Evolutionary conservation across 2,797 vertebrate species (phyloP).

Genomic region (Anniella stebbinsi): DNA sequence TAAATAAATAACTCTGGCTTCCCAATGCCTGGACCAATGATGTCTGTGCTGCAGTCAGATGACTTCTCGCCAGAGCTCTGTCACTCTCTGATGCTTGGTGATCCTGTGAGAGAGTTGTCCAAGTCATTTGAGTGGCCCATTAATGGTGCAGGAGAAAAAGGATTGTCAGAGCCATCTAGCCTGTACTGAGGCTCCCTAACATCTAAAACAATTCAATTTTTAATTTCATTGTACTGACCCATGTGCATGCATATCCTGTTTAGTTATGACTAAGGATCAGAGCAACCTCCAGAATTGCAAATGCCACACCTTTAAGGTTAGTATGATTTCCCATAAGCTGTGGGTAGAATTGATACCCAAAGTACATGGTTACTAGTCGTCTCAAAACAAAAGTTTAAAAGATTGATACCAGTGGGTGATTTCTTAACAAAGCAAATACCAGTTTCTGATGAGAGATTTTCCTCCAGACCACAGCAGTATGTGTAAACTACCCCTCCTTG

Average conservation of each 20-base stretch:
- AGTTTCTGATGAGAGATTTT: background rate
- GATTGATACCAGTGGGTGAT: background rate
- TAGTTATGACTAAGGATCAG: background rate
- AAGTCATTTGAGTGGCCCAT: background rate
- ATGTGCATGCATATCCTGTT: too few relatives aligned
- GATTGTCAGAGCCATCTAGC: background rate
- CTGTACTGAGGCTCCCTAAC: background rate
- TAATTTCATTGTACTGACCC: background rate
- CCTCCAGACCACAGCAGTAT: background rate
- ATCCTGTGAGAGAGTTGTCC: too few relatives aligned
- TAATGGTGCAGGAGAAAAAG: background rate
- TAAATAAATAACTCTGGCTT: background rate
- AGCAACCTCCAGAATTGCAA: background rate
- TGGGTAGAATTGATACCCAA: background rate
- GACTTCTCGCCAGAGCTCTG: background rate
- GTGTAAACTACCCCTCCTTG: background rate
- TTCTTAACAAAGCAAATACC: background rate
- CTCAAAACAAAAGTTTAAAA: background rate
- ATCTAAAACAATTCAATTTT: background rate
- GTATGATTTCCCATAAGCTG: background rate
- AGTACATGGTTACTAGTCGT: background rate
- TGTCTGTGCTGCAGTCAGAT: background rate
- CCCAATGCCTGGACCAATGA: background rate
- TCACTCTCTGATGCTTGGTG: background rate
- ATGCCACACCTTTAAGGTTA: background rate